Evolutionary conservation across 23 tunicate genomes (phyloP).

Genomic region (Ascidia mentula): DNA sequence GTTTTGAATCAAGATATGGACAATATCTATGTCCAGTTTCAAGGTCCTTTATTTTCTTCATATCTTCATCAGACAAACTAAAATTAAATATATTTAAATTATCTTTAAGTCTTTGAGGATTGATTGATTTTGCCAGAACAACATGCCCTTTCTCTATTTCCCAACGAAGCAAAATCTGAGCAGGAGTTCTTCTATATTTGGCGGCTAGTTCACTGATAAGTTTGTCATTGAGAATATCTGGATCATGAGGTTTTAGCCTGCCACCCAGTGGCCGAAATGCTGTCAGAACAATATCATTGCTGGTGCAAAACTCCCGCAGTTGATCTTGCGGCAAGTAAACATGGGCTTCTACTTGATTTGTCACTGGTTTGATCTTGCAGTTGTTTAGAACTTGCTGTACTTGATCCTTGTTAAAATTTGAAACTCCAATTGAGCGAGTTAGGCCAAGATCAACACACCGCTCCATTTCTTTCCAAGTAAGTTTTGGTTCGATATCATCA

Average conservation of each 20-base stretch:
- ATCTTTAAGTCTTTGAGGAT: constrained; percentile 36
- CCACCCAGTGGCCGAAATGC: constrained; percentile 77
- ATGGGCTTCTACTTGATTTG: constrained; percentile 92
- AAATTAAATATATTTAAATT: constrained; percentile 68
- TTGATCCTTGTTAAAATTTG: constrained; percentile 81
- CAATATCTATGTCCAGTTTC: constrained; percentile 44
- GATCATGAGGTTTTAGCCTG: constrained; percentile 21
- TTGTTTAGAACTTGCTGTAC: constrained; percentile 45
- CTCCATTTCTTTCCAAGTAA: constrained; percentile 97
- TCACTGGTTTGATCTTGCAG: constrained; percentile 85
- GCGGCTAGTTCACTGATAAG: constrained; percentile 38
- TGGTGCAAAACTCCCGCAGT: constrained; percentile 53
- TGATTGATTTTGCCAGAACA: constrained; percentile 57
- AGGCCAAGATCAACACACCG: constrained; percentile 76
- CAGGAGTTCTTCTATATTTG: constrained; percentile 44
- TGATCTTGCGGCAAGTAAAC: constrained; percentile 61
- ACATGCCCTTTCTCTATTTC: constrained; percentile 42
- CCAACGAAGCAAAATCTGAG: constrained; percentile 82
- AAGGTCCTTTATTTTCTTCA: constrained; percentile 13
- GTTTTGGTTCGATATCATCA: constrained; percentile 64
- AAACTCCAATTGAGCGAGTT: constrained; percentile 75
- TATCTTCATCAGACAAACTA: constrained; percentile 42
- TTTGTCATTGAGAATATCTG: constrained; percentile 47
- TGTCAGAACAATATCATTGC: constrained; percentile 45
- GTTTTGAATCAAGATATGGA: constrained; percentile 19